Conservation (phyloP, 1,140 invertebrate species). For the Cyclargus thomasi region DNA sequence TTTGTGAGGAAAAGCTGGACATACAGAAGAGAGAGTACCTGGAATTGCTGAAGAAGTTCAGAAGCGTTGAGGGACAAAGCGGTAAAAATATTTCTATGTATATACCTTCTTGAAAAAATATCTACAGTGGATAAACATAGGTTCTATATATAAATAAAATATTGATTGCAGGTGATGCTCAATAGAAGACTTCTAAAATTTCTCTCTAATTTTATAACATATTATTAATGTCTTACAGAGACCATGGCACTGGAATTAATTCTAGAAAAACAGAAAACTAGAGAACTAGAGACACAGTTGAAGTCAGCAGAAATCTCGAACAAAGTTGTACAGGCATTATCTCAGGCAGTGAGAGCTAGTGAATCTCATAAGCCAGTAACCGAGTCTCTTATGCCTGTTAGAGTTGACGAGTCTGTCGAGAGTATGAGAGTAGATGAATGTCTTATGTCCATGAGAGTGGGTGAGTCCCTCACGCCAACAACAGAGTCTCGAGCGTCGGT, state of each 20-base stretch:
- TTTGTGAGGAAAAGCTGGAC: conserved; percentile 16
- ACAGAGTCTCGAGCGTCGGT: background rate
- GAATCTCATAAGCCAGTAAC: background rate
- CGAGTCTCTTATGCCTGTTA: background rate
- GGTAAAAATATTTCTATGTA: conserved; percentile 34
- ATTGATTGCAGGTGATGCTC: no score
- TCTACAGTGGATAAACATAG: no score
- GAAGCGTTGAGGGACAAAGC: conserved; percentile 28
- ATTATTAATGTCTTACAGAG: no score
- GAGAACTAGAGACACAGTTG: conserved; percentile 41
- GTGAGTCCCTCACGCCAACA: background rate
- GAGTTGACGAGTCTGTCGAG: background rate
- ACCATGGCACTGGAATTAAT: conserved; percentile 36
- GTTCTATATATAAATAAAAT: no score
- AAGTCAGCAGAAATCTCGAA: conserved; percentile 35
- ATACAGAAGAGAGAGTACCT: conserved; percentile 12
- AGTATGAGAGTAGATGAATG: background rate
- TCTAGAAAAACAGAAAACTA: conserved; percentile 41
- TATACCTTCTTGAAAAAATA: no score
- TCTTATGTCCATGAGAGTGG: background rate
- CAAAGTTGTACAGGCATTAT: conserved; percentile 19
- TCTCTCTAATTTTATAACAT: no score
- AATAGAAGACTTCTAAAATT: no score
- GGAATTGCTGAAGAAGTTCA: conserved; percentile 24
- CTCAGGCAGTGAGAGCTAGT: background rate